Evolutionary conservation across 2,888 invertebrate species (phyloP).

Genomic region (Cerastis leucographa): DNA sequence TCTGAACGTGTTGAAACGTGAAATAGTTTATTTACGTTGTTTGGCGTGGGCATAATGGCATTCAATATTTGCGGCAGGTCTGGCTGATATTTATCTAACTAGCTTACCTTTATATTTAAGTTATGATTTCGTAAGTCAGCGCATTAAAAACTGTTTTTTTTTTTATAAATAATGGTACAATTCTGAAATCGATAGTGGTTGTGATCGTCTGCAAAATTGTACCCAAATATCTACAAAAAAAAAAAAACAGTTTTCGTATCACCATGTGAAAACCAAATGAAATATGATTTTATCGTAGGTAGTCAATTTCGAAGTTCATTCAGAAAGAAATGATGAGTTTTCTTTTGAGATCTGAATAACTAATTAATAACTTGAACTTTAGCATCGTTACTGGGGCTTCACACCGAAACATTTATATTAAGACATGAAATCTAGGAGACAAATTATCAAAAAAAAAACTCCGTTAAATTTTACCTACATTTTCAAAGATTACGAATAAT

Average conservation of each 20-base stretch:
- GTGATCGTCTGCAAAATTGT: not conserved
- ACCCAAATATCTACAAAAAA: too few species aligned
- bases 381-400: not conserved
- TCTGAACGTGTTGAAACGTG: not conserved
- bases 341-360: not conserved
- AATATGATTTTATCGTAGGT: not conserved
- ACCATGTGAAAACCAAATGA: too few species aligned
- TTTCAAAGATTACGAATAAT: not conserved
- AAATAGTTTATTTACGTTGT: constrained; percentile 12
- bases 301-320: constrained; percentile 8
- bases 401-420: not conserved
- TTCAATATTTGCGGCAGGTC: constrained; percentile 23
- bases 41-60: constrained; percentile 3
- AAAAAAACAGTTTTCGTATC: too few species aligned
- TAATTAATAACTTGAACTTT: not conserved
- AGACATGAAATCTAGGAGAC: not conserved
- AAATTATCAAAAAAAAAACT: too few species aligned
- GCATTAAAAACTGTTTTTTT: too few species aligned
- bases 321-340: not conserved
- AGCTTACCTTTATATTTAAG: not conserved
- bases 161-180: not conserved
- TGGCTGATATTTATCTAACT: not conserved
- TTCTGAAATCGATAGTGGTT: not conserved
- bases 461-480: not conserved
- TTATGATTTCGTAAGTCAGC: too few species aligned